Percentiles rank a stretch among this genome's conserved stretches.
These are phyloP conservation scores for Trididemnum clinides DNA, from an alignment of 23 tunicate genomes.

Conservation along the genomic window DNA sequence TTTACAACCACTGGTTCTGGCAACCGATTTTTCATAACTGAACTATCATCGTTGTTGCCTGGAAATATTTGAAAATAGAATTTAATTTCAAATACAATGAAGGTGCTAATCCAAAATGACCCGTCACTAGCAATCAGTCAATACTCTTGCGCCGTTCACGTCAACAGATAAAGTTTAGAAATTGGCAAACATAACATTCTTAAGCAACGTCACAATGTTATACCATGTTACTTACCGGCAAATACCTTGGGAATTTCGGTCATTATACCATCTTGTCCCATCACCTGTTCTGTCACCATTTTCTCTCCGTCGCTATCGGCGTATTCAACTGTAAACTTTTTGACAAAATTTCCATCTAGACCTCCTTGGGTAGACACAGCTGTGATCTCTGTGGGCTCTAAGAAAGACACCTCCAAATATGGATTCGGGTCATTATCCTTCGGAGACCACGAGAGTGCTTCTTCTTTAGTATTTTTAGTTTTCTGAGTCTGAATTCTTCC, in stretches of 20 bases:
- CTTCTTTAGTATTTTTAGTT: neutral
- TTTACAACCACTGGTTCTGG: conserved; percentile 47
- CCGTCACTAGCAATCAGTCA: too few species aligned
- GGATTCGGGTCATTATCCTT: conserved; percentile 22
- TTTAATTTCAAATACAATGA: too few species aligned
- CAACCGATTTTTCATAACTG: conserved; percentile 42
- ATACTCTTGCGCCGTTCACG: too few species aligned
- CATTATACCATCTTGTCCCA: conserved; percentile 7
- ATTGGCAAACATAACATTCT: too few species aligned
- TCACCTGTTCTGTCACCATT: conserved; percentile 27
- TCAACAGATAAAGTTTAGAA: too few species aligned
- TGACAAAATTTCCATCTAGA: conserved; percentile 48
- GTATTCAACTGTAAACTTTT: conserved; percentile 38
- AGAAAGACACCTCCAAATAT: conserved; percentile 65
- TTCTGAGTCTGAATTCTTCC: conserved; percentile 23
- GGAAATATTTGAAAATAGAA: too few species aligned
- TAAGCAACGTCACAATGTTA: too few species aligned
- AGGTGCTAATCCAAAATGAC: too few species aligned
- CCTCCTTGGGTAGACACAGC: conserved; percentile 73
- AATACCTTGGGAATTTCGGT: conserved; percentile 28
- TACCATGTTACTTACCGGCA: conserved; percentile 57
- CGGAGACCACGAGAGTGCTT: conserved; percentile 62
- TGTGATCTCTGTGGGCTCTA: conserved; percentile 49
- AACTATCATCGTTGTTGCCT: conserved; percentile 59
- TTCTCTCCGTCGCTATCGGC: conserved; percentile 48